Percentiles rank a stretch among this genome's conserved stretches.
These are phyloP conservation scores for Zenarchopterus dispar DNA, from an alignment of 2,797 vertebrate genomes.

Conservation along the genomic window DNA sequence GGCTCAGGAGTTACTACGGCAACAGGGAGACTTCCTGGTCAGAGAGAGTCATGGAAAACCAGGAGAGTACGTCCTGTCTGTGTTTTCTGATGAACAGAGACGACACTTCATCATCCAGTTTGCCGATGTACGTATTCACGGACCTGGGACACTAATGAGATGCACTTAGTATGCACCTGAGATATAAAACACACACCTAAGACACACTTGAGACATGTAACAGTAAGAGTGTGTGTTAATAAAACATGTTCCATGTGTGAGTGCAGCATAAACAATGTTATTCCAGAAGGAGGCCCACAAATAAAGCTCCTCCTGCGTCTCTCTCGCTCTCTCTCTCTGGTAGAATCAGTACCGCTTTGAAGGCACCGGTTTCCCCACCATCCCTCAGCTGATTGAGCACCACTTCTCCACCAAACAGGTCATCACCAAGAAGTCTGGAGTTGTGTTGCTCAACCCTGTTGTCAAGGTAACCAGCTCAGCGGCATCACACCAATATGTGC, in stretches of 20 bases:
- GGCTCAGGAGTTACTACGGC: slow-evolving; percentile 93
- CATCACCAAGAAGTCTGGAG: slow-evolving; percentile 98
- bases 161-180: neutral
- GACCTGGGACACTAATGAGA: neutral
- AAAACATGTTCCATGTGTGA: too few species aligned
- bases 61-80: slow-evolving; percentile 97
- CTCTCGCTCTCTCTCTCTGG: slow-evolving; percentile 29
- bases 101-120: slow-evolving; percentile 99
- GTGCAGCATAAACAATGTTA: too few species aligned
- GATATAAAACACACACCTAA: too few species aligned
- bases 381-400: slow-evolving; percentile 96
- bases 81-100: slow-evolving; percentile 93
- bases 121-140: slow-evolving; percentile 87
- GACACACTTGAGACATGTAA: too few species aligned
- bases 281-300: neutral
- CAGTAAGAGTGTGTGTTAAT: too few species aligned
- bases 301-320: neutral
- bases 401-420: slow-evolving; percentile 95
- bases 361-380: slow-evolving; percentile 93
- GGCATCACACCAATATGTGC: neutral
- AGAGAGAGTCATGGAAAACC: slow-evolving; percentile 97
- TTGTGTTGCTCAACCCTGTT: slow-evolving; percentile 91
- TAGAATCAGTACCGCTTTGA: slow-evolving; percentile 96
- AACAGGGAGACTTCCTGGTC: slow-evolving; percentile 97
- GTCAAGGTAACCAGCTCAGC: slow-evolving; percentile 84